These are phyloP conservation scores for Tinea pellionella DNA, from an alignment of 2,888 invertebrate genomes.

Conservation along the genomic window DNA sequence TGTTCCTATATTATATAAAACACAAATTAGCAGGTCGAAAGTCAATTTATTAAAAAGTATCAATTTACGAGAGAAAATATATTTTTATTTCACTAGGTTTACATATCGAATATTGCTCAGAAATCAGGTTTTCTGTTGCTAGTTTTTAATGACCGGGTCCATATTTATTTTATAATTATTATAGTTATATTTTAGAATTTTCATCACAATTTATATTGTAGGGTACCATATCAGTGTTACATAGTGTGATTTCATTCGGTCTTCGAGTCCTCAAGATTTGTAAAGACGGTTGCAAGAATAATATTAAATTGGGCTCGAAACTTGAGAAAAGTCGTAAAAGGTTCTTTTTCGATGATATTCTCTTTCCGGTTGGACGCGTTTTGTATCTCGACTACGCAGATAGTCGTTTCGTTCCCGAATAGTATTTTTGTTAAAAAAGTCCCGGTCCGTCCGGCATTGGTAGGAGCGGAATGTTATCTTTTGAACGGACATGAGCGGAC, in stretches of 20 bases:
- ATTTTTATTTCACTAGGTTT: not conserved
- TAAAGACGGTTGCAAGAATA: not conserved
- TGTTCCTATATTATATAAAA: constrained; percentile 62
- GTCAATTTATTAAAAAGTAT: constrained; percentile 67
- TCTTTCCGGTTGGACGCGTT: not conserved
- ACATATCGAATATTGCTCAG: constrained; percentile 12
- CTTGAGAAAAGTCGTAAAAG: not conserved
- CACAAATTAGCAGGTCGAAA: constrained; percentile 24
- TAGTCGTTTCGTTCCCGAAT: not conserved
- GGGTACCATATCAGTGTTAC: not conserved
- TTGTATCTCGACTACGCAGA: not conserved
- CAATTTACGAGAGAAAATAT: constrained; percentile 46
- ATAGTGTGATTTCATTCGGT: not conserved
- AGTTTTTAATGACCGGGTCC: not conserved
- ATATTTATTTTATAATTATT: not conserved
- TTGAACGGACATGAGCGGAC: not conserved
- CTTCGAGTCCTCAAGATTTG: not conserved
- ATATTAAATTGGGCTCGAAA: not conserved
- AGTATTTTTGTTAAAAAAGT: not conserved
- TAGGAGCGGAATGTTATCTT: not conserved
- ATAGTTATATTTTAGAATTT: not conserved
- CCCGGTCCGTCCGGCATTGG: not conserved
- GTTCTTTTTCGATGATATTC: not conserved
- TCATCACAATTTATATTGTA: not conserved
- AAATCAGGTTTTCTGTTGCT: constrained; percentile 9